These are phyloP conservation scores for Catharus ustulatus DNA, from an alignment of 2,797 vertebrate genomes.

Conservation along the genomic window DNA sequence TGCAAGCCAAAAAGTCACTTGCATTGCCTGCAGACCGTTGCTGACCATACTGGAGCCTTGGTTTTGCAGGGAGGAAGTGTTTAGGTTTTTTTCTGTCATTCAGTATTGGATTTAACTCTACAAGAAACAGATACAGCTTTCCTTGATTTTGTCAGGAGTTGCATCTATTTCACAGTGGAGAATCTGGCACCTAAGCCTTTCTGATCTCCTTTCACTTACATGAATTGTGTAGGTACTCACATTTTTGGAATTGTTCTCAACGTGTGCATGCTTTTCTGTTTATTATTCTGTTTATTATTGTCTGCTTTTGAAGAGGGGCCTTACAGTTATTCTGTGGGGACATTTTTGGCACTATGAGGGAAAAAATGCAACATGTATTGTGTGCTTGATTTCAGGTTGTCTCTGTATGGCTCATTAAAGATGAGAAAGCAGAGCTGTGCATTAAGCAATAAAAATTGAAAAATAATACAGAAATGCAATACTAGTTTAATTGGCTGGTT, in stretches of 20 bases:
- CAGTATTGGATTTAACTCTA: not conserved
- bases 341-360: not conserved
- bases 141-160: constrained; percentile 2
- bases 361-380: not conserved
- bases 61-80: not conserved
- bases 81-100: not conserved
- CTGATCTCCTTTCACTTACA: not conserved
- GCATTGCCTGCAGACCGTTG: not conserved
- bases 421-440: not conserved
- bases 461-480: not conserved
- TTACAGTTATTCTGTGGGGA: not conserved
- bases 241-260: not conserved
- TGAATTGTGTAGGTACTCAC: not conserved
- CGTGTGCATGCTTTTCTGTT: not conserved
- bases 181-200: not conserved
- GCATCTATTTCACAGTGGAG: not conserved
- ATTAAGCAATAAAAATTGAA: not conserved
- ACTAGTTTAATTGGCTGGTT: not conserved
- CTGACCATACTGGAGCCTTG: not conserved
- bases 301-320: not conserved
- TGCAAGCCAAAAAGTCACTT: accelerated
- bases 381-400: not conserved
- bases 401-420: not conserved
- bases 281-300: not conserved
- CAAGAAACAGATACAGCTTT: not conserved